These are phyloP conservation scores for Myiozetetes cayanensis DNA, from an alignment of 2,113 vertebrate genomes.

Conservation along the genomic window DNA sequence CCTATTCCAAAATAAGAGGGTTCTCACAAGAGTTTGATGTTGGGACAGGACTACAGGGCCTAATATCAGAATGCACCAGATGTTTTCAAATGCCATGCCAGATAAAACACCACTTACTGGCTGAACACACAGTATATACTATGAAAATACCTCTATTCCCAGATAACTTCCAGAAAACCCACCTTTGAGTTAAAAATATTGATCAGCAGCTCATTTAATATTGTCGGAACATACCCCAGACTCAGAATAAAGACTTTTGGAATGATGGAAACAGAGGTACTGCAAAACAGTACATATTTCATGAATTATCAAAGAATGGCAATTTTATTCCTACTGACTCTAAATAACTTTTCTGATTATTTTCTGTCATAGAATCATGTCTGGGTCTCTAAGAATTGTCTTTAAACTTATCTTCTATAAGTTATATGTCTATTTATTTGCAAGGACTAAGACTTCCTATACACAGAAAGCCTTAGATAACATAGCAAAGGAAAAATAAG, in stretches of 20 bases:
- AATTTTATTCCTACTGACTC: not conserved
- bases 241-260: not conserved
- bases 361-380: not conserved
- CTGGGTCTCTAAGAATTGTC: constrained; percentile 8
- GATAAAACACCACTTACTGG: not conserved
- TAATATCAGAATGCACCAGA: not conserved
- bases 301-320: not conserved
- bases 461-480: constrained; percentile 28
- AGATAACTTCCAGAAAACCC: not conserved
- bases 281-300: not conserved
- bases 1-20: not conserved
- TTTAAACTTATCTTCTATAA: constrained; percentile 34
- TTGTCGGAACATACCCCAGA: not conserved
- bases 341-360: not conserved
- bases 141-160: not conserved
- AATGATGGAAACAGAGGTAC: not conserved
- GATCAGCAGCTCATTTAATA: not conserved
- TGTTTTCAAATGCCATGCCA: not conserved
- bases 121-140: not conserved
- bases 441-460: constrained; percentile 4
- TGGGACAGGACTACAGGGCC: not conserved
- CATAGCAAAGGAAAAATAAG: not conserved
- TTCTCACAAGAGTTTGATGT: not conserved
- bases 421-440: not conserved
- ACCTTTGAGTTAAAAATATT: not conserved